Conservation (phyloP, 1,140 invertebrate species). For the Latrodectus geometricus region DNA sequence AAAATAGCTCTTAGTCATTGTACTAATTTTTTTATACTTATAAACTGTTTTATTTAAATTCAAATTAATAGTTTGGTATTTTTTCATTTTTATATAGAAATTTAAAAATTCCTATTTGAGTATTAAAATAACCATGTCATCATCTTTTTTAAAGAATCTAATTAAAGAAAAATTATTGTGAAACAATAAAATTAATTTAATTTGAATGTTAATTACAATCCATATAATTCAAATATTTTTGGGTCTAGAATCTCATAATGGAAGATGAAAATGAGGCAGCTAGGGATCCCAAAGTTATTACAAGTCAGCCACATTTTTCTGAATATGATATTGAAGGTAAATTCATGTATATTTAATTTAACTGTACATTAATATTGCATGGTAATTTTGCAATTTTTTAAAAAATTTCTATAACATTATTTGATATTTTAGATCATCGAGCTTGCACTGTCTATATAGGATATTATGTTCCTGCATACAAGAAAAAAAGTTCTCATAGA, state of each 20-base stretch:
- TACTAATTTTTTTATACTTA: too few species aligned
- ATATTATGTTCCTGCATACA: conserved; percentile 78
- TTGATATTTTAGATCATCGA: conserved; percentile 79
- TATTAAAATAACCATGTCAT: too few species aligned
- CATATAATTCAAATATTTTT: background rate
- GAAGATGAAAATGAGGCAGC: conserved; percentile 43
- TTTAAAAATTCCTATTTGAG: too few species aligned
- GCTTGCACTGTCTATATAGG: conserved; percentile 89
- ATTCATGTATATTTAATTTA: background rate
- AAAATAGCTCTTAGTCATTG: too few species aligned
- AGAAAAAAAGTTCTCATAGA: conserved; percentile 67
- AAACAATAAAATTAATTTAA: too few species aligned
- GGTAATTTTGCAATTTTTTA: background rate
- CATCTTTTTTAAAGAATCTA: too few species aligned
- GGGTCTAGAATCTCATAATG: conserved; percentile 13
- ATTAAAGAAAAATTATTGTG: too few species aligned
- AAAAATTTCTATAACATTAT: background rate
- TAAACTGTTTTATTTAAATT: too few species aligned
- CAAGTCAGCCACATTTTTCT: conserved; percentile 2
- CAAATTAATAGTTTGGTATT: too few species aligned
- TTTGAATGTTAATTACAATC: too few species aligned
- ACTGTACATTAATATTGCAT: too few species aligned
- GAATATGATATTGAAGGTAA: conserved; percentile 45
- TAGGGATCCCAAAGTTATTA: conserved; percentile 21
- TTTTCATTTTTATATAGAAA: too few species aligned